phyloP scores from a whole-genome alignment of 2,797 vertebrate species.

The Cryptoprocta ferox region DNA sequence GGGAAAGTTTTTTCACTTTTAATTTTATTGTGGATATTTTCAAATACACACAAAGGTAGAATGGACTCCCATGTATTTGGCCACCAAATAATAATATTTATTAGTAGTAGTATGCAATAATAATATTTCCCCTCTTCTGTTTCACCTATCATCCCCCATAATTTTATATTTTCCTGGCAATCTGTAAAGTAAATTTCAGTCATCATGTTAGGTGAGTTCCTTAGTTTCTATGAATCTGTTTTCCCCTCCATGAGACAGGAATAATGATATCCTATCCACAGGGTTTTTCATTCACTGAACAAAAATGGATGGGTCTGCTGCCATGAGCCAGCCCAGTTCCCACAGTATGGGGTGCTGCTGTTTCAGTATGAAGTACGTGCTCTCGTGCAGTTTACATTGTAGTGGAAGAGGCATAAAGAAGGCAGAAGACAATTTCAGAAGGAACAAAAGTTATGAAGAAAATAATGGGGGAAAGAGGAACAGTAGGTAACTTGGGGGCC shows the following conservation, averaged over 20 bases:
- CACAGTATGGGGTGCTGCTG: fast-evolving
- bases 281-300: neutral
- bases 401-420: neutral
- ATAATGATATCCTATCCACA: neutral
- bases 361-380: neutral
- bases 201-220: neutral
- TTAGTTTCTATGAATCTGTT: neutral
- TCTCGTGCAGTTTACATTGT: neutral
- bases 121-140: neutral
- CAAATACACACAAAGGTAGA: neutral
- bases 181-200: constrained; percentile 1
- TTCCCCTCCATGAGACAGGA: neutral
- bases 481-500: neutral
- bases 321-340: neutral
- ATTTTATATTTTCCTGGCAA: neutral
- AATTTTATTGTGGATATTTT: neutral
- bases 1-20: neutral
- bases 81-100: neutral
- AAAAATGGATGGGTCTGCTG: neutral
- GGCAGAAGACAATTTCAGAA: neutral
- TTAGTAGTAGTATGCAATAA: neutral
- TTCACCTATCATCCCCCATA: neutral
- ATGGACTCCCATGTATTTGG: neutral
- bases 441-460: neutral
- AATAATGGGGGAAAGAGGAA: neutral